Evolutionary conservation across 2,113 vertebrate species (phyloP), one percentile per base, ranked within the genome.

Genomic region (Cololabis saira): DNA sequence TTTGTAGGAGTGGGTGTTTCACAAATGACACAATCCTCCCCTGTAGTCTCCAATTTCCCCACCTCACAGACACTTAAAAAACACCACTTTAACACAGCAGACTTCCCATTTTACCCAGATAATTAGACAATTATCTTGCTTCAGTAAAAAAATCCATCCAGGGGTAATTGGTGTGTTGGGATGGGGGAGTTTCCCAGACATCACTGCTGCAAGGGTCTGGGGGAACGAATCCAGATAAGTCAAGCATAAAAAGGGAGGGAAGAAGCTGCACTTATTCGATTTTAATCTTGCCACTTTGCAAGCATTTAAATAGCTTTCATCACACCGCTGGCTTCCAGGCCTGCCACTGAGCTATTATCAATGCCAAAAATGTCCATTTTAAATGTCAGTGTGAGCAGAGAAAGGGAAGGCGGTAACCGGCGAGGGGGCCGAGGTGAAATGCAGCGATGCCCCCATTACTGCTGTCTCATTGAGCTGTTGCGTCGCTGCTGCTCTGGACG

Each of bases 281-380:
- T 97, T 95, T 96, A 96, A 98, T 97, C 96, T 98, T 86, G 78
- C 93, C 95, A 97, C 95, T 98, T 97, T 98, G 94, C 93, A 93
- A 95, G 94, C 95, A 95, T 97, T 97, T 96, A 97, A 97, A 97
- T 96, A 96, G 94, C 92, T 95, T 96, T 96, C 94, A 95, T 96
- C 94, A 95, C 74, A 93, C 94, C 93, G 89, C 93, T 92, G 94
- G 93, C 95, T 95, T 88, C 90, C 93, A 94, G 94, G 93, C 90
- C 92, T 90, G 91, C 93, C 94, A 92, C 93, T 93, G 95, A 95
- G 95, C 95, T 96, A 94, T 96, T 97, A 96, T 97, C 96, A 97
- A 96, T 95, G 95, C 94, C 91, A 89, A 95, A 96, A 96, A 95
- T 93, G 94, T 93, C 95, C 94, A 94, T 96, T 96, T 96, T 94